Conservation (phyloP, 1,140 invertebrate species). For the Drosophila prosaltans region DNA sequence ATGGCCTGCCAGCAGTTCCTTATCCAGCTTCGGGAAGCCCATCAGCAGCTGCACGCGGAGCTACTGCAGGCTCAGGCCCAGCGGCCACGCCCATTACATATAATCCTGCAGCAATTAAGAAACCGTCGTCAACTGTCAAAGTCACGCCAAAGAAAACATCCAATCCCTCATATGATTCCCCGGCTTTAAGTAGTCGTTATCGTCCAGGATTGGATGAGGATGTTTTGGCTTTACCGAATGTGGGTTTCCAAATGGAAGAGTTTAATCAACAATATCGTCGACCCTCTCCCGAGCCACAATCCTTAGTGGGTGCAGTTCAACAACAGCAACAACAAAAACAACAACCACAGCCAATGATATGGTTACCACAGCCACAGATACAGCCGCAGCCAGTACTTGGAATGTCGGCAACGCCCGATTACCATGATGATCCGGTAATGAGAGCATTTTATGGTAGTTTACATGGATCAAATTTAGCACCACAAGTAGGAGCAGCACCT, state of each 20-base stretch:
- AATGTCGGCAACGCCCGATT: background rate
- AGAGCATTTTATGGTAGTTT: slow-evolving; percentile 61
- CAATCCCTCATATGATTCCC: slow-evolving; percentile 6
- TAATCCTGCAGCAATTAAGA: slow-evolving; percentile 78
- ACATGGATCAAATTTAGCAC: slow-evolving; percentile 11
- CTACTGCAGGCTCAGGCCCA: slow-evolving; percentile 63
- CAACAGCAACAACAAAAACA: slow-evolving; percentile 23
- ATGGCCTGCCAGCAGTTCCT: slow-evolving; percentile 79
- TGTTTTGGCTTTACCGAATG: slow-evolving; percentile 45
- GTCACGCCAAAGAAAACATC: background rate
- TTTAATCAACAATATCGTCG: slow-evolving; percentile 33
- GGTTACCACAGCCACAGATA: slow-evolving; percentile 36
- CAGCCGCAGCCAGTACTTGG: slow-evolving; percentile 20
- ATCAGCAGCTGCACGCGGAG: slow-evolving; percentile 62
- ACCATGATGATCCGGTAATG: slow-evolving; percentile 67
- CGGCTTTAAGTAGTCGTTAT: slow-evolving; percentile 24
- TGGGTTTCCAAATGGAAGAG: slow-evolving; percentile 41
- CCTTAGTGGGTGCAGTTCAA: background rate
- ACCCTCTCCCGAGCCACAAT: background rate
- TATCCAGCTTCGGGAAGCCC: slow-evolving; percentile 81
- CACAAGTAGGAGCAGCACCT: background rate
- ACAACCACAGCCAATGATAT: slow-evolving; percentile 39
- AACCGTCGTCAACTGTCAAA: slow-evolving; percentile 26
- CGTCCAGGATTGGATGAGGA: slow-evolving; percentile 26
- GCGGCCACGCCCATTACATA: slow-evolving; percentile 79